Base-by-base conservation (phyloP, 2,888 invertebrate genomes). In the Nomada hirtipes region DNA sequence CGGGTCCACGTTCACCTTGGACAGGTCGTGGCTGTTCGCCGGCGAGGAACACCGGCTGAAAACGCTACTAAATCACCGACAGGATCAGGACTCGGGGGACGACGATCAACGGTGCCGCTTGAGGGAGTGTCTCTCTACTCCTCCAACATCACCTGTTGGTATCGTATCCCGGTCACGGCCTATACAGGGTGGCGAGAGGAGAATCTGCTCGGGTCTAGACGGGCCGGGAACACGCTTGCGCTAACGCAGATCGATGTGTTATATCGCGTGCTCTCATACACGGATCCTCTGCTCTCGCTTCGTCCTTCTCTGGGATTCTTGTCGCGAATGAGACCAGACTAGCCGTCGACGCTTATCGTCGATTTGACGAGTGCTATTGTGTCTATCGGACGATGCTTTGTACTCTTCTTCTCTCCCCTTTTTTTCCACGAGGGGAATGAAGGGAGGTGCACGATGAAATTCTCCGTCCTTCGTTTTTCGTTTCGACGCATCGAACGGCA, bases 121-220 rank as follows among this genome's bases (percentile, higher is more conserved):
- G 88, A 91, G 92, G 92, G 92, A 92, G 92, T 92, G 92, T 90
- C 92, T 90, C 78, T 90, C 78, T 82, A 78, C 79, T 84, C 88
- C 79, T 84, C 88, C 89, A 89, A 89, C 92, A 91, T 92, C 92
- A 92, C 92, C 92, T 92, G 92, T 92, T 92, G 92, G 92, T 91
- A 86, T 90, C 89, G 86, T 90, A 88, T 89, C 91, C 91, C 90
- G 91, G 90, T 90, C 89, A 88, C 86, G 86, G 85, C 76, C 77
- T 87, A 82, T 88, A 87, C 80, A 76, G 86, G 86, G 86, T 81
- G 86, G 82, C 83, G 64, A 67, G 74, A 72, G 77, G 82, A 70
- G 80, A 83, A 82, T 65, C 67, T 73, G 59, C 75, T 63, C 68
- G 63, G 52, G 72, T n/a, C 76, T 57, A 59, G 61, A 29, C 68